A percentile compares a stretch with the other conserved stretches of the same genome.
phyloP scores from a whole-genome alignment of 2,113 vertebrate genomes.

The Benthochromis sp. region DNA sequence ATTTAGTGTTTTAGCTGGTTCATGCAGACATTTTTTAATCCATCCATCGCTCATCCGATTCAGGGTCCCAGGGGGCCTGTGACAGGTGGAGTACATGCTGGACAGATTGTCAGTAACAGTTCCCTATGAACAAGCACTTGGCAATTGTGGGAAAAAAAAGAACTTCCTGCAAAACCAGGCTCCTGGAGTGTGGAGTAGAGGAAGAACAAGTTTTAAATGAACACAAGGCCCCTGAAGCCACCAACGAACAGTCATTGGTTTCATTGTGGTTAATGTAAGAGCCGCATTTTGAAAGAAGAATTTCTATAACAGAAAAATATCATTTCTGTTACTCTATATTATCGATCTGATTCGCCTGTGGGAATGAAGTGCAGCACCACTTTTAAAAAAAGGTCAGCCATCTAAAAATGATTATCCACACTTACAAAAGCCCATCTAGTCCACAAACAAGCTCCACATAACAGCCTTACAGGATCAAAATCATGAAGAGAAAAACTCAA shows the following conservation, averaged over 20 bases:
- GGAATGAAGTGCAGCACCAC: neutral
- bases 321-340: neutral
- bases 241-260: neutral
- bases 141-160: neutral
- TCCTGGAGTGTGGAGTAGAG: neutral
- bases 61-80: neutral
- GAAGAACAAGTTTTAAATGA: neutral
- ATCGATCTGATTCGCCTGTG: neutral
- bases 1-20: neutral
- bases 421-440: neutral
- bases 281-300: neutral
- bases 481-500: neutral
- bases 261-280: neutral
- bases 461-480: neutral
- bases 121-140: neutral
- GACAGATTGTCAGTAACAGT: neutral
- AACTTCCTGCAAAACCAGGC: neutral
- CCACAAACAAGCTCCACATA: neutral
- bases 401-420: neutral
- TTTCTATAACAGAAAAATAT: neutral
- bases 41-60: neutral
- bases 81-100: neutral
- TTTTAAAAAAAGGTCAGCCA: neutral
- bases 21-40: neutral
- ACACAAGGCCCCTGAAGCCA: neutral